A percentile compares a stretch with the other conserved stretches of the same genome.
Conservation (phyloP, 2,797 vertebrate genomes). For the Lycodopsis pacificus region DNA sequence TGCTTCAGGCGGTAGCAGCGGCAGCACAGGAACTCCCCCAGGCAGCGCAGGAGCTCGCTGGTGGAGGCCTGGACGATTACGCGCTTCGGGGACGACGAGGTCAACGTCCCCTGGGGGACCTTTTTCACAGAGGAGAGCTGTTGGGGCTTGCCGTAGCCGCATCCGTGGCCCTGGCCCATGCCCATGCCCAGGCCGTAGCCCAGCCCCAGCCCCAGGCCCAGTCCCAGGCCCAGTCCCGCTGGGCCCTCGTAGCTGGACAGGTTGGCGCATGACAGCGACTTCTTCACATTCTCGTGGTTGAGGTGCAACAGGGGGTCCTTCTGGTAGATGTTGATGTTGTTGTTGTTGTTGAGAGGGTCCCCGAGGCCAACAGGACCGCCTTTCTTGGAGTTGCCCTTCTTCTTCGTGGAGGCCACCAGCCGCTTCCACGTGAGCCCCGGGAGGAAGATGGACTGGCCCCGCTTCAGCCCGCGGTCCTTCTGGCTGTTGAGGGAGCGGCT, state of each 20-base stretch:
- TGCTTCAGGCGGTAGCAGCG: slow-evolving; percentile 87
- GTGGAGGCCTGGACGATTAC: slow-evolving; percentile 89
- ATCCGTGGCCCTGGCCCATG: slow-evolving; percentile 68
- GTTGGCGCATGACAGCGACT: slow-evolving; percentile 88
- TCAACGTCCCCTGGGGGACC: slow-evolving; percentile 58
- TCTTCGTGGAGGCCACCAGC: slow-evolving; percentile 88
- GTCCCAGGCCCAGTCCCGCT: slow-evolving; percentile 55
- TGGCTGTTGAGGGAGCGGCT: slow-evolving; percentile 82
- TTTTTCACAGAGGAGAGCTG: slow-evolving; percentile 83
- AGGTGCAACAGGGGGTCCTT: slow-evolving; percentile 83
- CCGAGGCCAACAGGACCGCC: slow-evolving; percentile 41
- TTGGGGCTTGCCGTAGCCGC: slow-evolving; percentile 74
- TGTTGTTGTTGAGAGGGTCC: slow-evolving; percentile 83
- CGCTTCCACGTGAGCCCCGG: slow-evolving; percentile 88
- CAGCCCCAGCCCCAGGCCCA: slow-evolving; percentile 74
- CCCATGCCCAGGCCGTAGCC: slow-evolving; percentile 76
- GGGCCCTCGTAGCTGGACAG: slow-evolving; percentile 86
- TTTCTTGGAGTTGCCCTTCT: slow-evolving; percentile 81
- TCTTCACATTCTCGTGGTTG: slow-evolving; percentile 87
- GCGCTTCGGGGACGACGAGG: slow-evolving; percentile 82
- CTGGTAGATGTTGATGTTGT: slow-evolving; percentile 81
- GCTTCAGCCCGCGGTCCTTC: slow-evolving; percentile 82
- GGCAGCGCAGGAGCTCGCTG: slow-evolving; percentile 87
- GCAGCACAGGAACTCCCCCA: slow-evolving; percentile 87
- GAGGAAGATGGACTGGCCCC: slow-evolving; percentile 86